phyloP scores from a whole-genome alignment of 2,888 invertebrate species.

The Patella caerulea region DNA sequence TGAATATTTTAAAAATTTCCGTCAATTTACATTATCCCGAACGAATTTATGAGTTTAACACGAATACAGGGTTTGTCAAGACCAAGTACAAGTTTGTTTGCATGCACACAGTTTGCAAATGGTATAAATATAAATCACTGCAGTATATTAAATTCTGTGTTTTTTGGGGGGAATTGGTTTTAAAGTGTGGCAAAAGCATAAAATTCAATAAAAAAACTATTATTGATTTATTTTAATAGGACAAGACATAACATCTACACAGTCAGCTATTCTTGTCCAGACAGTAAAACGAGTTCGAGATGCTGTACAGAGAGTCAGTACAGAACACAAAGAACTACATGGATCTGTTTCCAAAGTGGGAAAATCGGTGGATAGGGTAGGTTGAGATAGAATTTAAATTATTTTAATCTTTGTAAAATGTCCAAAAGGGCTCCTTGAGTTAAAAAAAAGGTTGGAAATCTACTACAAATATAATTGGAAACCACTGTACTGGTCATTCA shows the following conservation, averaged over 20 bases:
- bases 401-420: no score
- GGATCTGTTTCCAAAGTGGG: constrained; percentile 91
- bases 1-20: no score
- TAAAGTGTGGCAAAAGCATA: neutral
- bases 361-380: constrained; percentile 90
- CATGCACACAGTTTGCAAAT: neutral
- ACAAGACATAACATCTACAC: constrained; percentile 78
- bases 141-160: neutral
- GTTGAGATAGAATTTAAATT: constrained; percentile 20
- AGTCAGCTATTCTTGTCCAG: constrained; percentile 80
- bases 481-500: no score
- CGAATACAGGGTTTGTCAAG: no score
- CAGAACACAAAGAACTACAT: constrained; percentile 87
- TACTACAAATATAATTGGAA: no score
- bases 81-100: no score
- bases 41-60: no score
- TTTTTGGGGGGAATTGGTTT: neutral
- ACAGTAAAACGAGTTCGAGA: constrained; percentile 84
- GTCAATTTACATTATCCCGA: no score
- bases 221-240: constrained; percentile 27
- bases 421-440: no score
- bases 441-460: no score
- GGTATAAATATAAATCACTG: neutral
- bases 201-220: neutral
- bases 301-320: constrained; percentile 81